These are phyloP conservation scores for Crocallis elinguaria DNA, from an alignment of 2,888 invertebrate genomes.

Conservation along the genomic window DNA sequence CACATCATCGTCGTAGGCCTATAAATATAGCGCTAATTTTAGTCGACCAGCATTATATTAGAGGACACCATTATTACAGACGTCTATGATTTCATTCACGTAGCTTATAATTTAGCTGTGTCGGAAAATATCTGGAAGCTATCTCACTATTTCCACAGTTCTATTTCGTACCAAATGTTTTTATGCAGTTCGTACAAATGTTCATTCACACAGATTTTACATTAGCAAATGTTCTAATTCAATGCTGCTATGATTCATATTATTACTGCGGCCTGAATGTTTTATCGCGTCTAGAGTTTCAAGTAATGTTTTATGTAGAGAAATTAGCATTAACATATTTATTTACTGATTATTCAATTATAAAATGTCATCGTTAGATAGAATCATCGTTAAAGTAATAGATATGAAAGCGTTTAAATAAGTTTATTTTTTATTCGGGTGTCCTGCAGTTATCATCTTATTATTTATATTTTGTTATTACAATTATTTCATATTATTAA, in stretches of 20 bases:
- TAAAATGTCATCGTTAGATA: no score
- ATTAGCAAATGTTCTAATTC: slow-evolving; percentile 14
- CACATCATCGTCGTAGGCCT: slow-evolving; percentile 31
- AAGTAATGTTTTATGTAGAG: slow-evolving; percentile 5
- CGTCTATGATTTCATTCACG: slow-evolving; percentile 42
- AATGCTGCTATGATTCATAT: slow-evolving; percentile 16
- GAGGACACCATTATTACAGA: slow-evolving; percentile 33
- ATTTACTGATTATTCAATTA: background rate
- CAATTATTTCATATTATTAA: no score
- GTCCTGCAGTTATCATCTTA: no score
- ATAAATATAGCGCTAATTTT: slow-evolving; percentile 57
- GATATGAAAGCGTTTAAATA: no score
- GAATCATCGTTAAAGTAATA: no score
- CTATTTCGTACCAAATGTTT: background rate
- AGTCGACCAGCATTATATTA: slow-evolving; percentile 49
- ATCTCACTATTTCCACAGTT: background rate
- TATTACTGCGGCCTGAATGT: slow-evolving; percentile 5
- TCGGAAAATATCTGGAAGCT: background rate
- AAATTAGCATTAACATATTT: background rate
- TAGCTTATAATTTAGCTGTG: slow-evolving; percentile 2
- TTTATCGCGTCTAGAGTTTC: slow-evolving; percentile 9
- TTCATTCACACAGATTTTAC: slow-evolving; percentile 10
- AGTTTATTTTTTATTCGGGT: no score
- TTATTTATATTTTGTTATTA: no score
- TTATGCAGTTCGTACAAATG: slow-evolving; percentile 12